Evolutionary conservation across 1,140 invertebrate species (phyloP).

Genomic region (Coptotermes formosanus): DNA sequence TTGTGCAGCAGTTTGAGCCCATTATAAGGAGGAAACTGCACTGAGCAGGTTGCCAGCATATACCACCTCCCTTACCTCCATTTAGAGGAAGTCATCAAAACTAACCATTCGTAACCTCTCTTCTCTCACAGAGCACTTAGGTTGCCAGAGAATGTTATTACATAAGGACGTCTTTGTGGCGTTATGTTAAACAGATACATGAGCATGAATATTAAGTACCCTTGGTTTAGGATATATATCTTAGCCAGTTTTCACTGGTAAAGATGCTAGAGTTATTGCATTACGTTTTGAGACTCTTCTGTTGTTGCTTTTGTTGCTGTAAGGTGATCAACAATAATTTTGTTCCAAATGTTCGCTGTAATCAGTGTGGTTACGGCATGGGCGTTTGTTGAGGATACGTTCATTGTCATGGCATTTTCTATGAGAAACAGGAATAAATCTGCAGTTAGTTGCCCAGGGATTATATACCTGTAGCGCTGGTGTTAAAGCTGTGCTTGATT

Average conservation of each 20-base stretch:
- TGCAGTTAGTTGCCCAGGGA: no score
- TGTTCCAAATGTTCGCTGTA: no score
- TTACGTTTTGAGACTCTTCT: background rate
- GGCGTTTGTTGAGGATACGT: no score
- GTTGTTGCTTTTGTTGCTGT: background rate
- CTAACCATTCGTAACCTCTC: background rate
- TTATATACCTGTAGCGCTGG: no score
- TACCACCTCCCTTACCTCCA: background rate
- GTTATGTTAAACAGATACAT: background rate
- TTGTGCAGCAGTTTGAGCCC: conserved; percentile 10
- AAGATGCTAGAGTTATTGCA: no score
- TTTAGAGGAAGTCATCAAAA: background rate
- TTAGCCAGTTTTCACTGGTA: no score
- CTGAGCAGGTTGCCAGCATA: background rate
- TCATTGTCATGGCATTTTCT: no score
- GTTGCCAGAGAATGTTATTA: background rate
- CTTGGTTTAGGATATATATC: no score
- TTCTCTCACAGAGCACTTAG: background rate
- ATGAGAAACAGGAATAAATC: no score
- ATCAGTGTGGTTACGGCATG: no score
- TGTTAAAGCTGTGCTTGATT: no score
- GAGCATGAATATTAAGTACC: no score
- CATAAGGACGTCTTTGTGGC: background rate
- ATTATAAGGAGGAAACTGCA: background rate
- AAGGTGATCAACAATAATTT: background rate